Conservation (phyloP, 2,888 invertebrate species). For the Clitarchus hookeri region DNA sequence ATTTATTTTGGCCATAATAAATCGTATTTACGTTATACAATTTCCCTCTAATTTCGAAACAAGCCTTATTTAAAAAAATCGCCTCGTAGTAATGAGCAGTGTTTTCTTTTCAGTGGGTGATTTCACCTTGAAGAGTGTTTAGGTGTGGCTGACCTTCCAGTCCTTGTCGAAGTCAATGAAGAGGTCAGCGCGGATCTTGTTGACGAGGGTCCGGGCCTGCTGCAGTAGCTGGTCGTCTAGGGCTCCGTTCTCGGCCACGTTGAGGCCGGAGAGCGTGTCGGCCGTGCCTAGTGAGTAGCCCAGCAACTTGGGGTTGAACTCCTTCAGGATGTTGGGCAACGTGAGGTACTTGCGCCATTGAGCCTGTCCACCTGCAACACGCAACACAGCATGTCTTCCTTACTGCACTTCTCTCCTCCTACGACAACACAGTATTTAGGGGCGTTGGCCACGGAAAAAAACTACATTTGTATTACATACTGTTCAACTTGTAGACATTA, state of each 20-base stretch:
- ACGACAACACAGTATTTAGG: slow-evolving; percentile 41
- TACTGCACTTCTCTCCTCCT: slow-evolving; percentile 41
- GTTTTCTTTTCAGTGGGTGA: too few species aligned
- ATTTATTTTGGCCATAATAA: too few species aligned
- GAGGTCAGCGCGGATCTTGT: slow-evolving; percentile 34
- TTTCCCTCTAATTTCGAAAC: not conserved
- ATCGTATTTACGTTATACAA: too few species aligned
- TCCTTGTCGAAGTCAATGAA: slow-evolving; percentile 36
- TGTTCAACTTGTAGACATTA: too few species aligned
- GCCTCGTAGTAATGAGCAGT: too few species aligned
- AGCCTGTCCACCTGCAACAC: slow-evolving; percentile 39
- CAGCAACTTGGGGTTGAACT: slow-evolving; percentile 37
- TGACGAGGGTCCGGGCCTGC: slow-evolving; percentile 38
- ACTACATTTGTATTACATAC: too few species aligned
- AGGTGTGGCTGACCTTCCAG: slow-evolving; percentile 37
- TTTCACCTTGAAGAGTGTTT: too few species aligned
- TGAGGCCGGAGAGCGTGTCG: slow-evolving; percentile 34
- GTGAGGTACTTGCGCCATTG: slow-evolving; percentile 42
- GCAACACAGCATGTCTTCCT: not conserved
- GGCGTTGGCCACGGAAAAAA: slow-evolving; percentile 27
- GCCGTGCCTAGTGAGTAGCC: slow-evolving; percentile 37
- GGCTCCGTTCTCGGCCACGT: slow-evolving; percentile 39
- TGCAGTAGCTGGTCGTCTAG: slow-evolving; percentile 37
- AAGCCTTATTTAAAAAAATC: not conserved
- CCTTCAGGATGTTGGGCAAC: slow-evolving; percentile 40